Conservation (phyloP, 2,113 vertebrate genomes). For the Nasalis larvatus region DNA sequence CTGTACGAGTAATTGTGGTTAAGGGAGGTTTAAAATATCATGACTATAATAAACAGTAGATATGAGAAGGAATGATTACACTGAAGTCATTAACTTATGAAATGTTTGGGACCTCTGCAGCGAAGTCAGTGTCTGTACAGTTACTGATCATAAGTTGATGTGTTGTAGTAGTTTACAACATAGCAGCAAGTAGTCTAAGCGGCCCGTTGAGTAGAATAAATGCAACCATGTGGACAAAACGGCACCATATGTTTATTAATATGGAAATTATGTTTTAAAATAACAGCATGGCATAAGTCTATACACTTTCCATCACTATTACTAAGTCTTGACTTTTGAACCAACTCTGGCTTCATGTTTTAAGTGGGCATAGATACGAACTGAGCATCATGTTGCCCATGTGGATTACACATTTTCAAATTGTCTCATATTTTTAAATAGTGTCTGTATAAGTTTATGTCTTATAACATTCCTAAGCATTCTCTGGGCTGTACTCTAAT, state of each 20-base stretch:
- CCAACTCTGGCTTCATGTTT: slow-evolving; percentile 24
- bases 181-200: not conserved
- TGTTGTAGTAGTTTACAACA: not conserved
- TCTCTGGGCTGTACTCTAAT: slow-evolving; percentile 27
- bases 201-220: not conserved
- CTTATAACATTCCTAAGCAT: slow-evolving; percentile 56
- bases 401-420: not conserved
- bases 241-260: not conserved
- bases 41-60: slow-evolving; percentile 25
- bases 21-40: slow-evolving; percentile 61
- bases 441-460: not conserved
- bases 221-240: not conserved
- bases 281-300: not conserved
- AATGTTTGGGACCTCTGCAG: not conserved
- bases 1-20: slow-evolving; percentile 11
- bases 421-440: slow-evolving; percentile 64
- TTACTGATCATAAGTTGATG: not conserved
- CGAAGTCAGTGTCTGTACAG: not conserved
- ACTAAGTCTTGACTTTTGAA: slow-evolving; percentile 17
- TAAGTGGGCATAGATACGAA: not conserved
- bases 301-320: not conserved
- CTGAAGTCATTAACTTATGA: slow-evolving; percentile 44
- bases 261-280: slow-evolving; percentile 13
- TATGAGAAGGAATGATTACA: slow-evolving; percentile 19
- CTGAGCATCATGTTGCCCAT: not conserved